Percentiles rank a stretch among this genome's conserved stretches.
Evolutionary conservation across 1,140 invertebrate species (phyloP).

Genomic region (Arion vulgaris): DNA sequence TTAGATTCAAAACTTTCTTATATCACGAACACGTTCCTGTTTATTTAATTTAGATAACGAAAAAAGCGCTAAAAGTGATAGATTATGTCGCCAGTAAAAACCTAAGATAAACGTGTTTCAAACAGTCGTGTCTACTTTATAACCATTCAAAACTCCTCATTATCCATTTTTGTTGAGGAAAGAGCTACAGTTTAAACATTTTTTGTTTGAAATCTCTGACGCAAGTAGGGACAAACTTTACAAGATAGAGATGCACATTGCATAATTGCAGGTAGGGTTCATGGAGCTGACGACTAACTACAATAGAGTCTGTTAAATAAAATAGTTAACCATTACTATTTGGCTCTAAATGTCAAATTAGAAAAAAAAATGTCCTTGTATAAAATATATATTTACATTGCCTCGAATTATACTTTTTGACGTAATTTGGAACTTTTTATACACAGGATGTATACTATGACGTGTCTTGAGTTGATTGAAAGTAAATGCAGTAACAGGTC

Average conservation of each 20-base stretch:
- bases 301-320: no score
- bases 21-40: neutral
- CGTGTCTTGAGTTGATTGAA: no score
- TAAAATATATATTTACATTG: no score
- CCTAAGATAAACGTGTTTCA: neutral
- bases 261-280: neutral
- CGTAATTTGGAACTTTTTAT: no score
- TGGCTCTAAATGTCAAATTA: no score
- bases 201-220: neutral
- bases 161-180: neutral
- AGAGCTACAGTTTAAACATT: neutral
- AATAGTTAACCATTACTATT: no score
- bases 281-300: no score
- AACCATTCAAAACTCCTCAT: neutral
- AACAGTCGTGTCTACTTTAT: neutral
- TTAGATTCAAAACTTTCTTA: neutral
- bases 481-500: no score
- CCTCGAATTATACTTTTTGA: no score
- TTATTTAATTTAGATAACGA: neutral
- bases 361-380: no score
- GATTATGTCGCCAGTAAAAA: neutral
- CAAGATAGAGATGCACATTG: neutral
- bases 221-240: neutral
- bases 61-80: neutral
- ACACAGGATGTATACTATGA: no score